Conservation (phyloP, 2,888 invertebrate genomes). For the Onthophagus sagittarius region DNA sequence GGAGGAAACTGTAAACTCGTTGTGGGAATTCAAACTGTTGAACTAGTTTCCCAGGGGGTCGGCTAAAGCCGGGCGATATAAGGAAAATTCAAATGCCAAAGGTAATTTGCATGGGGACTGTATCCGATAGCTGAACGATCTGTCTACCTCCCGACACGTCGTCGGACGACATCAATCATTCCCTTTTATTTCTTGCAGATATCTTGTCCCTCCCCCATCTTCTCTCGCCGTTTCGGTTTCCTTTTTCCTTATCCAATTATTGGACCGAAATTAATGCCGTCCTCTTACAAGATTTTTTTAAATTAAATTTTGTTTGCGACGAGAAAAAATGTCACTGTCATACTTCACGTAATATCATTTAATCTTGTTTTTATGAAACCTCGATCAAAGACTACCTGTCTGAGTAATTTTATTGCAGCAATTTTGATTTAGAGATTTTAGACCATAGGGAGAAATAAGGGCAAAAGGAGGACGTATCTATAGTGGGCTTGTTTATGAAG, state of each 20-base stretch:
- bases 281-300: background rate
- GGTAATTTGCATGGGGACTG: background rate
- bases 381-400: background rate
- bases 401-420: background rate
- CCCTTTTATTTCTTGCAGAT: background rate
- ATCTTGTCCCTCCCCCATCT: background rate
- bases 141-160: background rate
- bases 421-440: background rate
- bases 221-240: background rate
- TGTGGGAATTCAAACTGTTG: background rate
- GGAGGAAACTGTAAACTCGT: background rate
- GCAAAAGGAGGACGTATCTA: background rate
- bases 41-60: background rate
- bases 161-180: background rate
- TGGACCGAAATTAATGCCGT: background rate
- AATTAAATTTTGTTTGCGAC: background rate
- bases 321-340: background rate
- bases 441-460: background rate
- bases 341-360: background rate
- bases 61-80: background rate
- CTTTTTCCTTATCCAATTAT: background rate
- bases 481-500: background rate
- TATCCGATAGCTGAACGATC: background rate
- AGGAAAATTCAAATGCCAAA: background rate
- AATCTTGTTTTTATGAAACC: background rate